Evolutionary conservation across 2,113 vertebrate genomes (phyloP).

Genomic region (Jacana jacana): DNA sequence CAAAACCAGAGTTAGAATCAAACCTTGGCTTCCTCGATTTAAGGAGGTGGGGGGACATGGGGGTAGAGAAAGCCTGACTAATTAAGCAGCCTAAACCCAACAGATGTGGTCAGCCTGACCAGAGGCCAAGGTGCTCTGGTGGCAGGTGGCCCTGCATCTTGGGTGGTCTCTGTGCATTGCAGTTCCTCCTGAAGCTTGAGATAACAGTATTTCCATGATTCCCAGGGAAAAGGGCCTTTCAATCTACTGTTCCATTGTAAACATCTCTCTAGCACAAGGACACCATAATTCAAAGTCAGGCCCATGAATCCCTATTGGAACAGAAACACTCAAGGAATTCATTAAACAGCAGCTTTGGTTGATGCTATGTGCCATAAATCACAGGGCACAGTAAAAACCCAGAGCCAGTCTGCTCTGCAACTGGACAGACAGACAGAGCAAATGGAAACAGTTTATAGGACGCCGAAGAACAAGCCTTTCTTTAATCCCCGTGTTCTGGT

Average conservation of each 20-base stretch:
- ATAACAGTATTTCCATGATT: background rate
- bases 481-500: fast-evolving
- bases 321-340: background rate
- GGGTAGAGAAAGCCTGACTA: background rate
- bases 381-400: background rate
- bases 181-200: background rate
- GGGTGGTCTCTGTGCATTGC: background rate
- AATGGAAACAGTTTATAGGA: background rate
- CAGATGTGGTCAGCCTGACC: background rate
- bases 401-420: background rate
- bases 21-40: background rate
- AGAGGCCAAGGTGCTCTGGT: background rate
- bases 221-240: background rate
- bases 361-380: background rate
- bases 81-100: background rate
- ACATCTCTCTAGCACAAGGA: background rate
- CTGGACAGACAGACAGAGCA: background rate
- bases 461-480: background rate
- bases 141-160: background rate
- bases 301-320: background rate
- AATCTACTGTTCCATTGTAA: background rate
- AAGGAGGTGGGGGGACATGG: background rate
- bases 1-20: background rate
- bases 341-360: background rate
- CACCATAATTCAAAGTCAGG: background rate